Evolutionary conservation across 2,113 vertebrate genomes (phyloP), one percentile per base, ranked within the genome.

Genomic region (Neolamprologus caudopunctatus): DNA sequence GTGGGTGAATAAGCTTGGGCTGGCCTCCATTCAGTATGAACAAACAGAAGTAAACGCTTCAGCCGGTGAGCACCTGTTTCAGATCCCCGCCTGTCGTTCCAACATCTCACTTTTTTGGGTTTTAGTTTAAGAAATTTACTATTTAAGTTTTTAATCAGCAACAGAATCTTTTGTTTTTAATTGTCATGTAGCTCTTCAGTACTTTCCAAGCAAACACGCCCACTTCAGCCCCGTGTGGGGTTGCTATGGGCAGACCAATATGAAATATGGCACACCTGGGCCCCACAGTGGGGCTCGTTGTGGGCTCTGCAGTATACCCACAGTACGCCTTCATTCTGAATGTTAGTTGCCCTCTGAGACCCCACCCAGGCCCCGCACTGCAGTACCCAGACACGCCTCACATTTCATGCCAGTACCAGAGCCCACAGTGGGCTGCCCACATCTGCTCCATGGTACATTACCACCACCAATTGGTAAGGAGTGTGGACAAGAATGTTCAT

Each of bases 1-100:
- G 84, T 99, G 98, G 98, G 91, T 99, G 90, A 99, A 97, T 92
- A 99, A 99, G 85, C 97, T 99, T 37, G 98, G 98, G 1, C 93
- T 98, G 66, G 98, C 98, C 92, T 95, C 98, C 61, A 97, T 98
- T 84, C 96, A 97, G 42, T 96, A 96, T 85, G 95, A 96, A 26
- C 37, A 89, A 8, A 54, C 91, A 24, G 94, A 94, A 10, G 87
- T 42, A 75, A 94, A 90, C 68, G 7, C 88, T 11, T 71, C 86
- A 55, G 85, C 91, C 1, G 96, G 96, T 96, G 54, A 95, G 95
- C 47, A 5, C 24, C 61, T 37, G 6, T 55, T 11, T 11, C 57
- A 63, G 0, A 0, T 75, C 13, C 16, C 42, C 1, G 1, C 24
- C 40, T 57, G 19, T 63, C 10, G 4, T 16, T 24, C 24, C 42